These are phyloP conservation scores for Thalassaphorura encarpata DNA, from an alignment of 1,140 invertebrate genomes.

Conservation along the genomic window DNA sequence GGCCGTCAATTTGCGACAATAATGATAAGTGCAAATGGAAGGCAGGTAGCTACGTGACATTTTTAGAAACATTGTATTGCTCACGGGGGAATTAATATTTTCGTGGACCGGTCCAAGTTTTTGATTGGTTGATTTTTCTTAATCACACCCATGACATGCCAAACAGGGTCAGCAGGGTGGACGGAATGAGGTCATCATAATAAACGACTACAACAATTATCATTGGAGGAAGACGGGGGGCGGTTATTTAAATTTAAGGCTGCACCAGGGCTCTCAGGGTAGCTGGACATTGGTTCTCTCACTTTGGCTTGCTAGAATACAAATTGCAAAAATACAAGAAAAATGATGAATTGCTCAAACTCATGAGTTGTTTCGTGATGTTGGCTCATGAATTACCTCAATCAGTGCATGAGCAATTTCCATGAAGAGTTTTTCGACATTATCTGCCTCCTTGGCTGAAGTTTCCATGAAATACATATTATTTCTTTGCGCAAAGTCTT, in stretches of 20 bases:
- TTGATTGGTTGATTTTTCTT: no score
- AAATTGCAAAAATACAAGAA: no score
- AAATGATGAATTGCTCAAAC: no score
- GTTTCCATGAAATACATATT: constrained; percentile 98
- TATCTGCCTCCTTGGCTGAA: constrained; percentile 94
- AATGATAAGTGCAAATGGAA: no score
- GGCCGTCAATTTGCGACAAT: no score
- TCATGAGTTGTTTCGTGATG: background rate
- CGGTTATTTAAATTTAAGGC: constrained; percentile 24
- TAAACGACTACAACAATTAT: constrained; percentile 28
- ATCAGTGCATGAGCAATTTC: constrained; percentile 88
- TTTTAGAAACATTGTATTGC: no score
- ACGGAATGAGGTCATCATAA: constrained; percentile 13
- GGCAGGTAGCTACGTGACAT: no score
- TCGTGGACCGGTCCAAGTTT: no score
- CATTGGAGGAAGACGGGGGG: constrained; percentile 14
- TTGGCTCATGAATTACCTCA: constrained; percentile 48
- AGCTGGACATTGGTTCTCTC: constrained; percentile 22
- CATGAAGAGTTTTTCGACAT: constrained; percentile 92
- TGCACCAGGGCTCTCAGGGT: constrained; percentile 18
- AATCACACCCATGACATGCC: background rate
- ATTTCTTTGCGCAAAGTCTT: constrained; percentile 88
- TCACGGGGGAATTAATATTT: no score
- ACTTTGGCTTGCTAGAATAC: constrained; percentile 30
- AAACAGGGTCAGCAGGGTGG: background rate